These are phyloP conservation scores for Cirrhinus molitorella DNA, from an alignment of 2,797 vertebrate species.

Conservation along the genomic window DNA sequence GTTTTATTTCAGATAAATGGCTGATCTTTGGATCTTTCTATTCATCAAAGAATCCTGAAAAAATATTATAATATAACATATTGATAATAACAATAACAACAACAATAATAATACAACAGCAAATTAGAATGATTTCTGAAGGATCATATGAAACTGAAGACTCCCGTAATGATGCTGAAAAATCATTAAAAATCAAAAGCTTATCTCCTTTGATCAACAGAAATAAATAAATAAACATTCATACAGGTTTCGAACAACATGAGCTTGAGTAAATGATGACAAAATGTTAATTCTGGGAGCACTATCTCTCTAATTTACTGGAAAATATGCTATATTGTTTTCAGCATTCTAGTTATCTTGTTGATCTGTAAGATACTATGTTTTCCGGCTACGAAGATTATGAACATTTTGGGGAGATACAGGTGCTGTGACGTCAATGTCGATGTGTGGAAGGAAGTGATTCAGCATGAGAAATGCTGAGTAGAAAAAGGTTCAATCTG, in stretches of 20 bases:
- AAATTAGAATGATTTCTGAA: too few relatives aligned
- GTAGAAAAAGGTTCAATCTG: not conserved
- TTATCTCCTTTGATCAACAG: not conserved
- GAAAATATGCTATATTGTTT: not conserved
- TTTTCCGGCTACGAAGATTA: not conserved
- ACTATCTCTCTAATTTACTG: not conserved
- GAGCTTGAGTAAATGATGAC: not conserved
- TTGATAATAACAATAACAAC: too few relatives aligned
- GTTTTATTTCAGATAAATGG: too few relatives aligned
- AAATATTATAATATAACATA: too few relatives aligned
- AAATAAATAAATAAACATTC: not conserved
- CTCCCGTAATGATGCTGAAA: too few relatives aligned
- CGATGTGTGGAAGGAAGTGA: conserved; percentile 32
- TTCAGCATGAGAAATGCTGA: conserved; percentile 12
- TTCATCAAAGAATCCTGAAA: too few relatives aligned
- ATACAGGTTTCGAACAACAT: not conserved
- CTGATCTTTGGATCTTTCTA: too few relatives aligned
- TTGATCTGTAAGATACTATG: not conserved
- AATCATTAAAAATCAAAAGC: too few relatives aligned
- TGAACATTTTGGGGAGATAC: not conserved
- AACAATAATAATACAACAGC: too few relatives aligned
- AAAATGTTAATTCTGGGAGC: not conserved
- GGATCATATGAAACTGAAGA: too few relatives aligned
- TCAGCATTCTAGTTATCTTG: not conserved
- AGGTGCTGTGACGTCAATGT: not conserved